Base-by-base conservation (phyloP, 2,797 vertebrate genomes). In the Notolepis coatsorum region DNA sequence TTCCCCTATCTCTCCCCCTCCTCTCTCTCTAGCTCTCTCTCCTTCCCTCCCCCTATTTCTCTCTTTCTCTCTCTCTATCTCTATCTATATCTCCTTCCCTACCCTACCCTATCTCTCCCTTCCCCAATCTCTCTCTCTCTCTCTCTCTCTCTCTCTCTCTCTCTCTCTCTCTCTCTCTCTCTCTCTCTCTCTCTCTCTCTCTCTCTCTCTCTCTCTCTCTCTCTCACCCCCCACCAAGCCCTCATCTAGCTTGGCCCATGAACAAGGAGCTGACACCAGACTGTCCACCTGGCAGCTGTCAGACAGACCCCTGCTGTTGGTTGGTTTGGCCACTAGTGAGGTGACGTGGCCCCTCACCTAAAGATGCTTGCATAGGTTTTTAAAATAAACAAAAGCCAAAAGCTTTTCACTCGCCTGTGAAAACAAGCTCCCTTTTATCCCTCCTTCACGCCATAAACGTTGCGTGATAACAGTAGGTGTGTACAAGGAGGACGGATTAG, bases 231-330 rank as follows among this genome's bases (percentile, higher is more conserved):
- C 39, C 47, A 37, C 52, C 24, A 12, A 74, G 68, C 45, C 45
- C 68, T 79, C 75, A 43, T 87, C 86, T 90, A 79, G 83, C 62
- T 38, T 75, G 63, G 86, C 72, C 87, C 86, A 81, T 79, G 82
- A 91, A 89, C 85, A 89, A 89, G 78, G 55, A 88, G 78, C 76
- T 91, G 91, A 91, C 92, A 93, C 91, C 90, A 93, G 91, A 92
- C 91, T 93, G 89, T 92, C 91, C 91, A 78, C 84, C 85, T 79
- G 83, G 76, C 84, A 77, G 75, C 82, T 80, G 74, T 89, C 86
- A 87, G 77, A 55, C 86, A 87, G 77, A 55, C 73, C 80, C 78
- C 70, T 69, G 73, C 83, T 73, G 69, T 72, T 56, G 65, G 71
- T 79, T 62, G 65, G 71, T 79, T 62, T 70, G 63, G 76, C 77